phyloP scores from a whole-genome alignment of 2,888 invertebrate species.

The Tiphia femorata region DNA sequence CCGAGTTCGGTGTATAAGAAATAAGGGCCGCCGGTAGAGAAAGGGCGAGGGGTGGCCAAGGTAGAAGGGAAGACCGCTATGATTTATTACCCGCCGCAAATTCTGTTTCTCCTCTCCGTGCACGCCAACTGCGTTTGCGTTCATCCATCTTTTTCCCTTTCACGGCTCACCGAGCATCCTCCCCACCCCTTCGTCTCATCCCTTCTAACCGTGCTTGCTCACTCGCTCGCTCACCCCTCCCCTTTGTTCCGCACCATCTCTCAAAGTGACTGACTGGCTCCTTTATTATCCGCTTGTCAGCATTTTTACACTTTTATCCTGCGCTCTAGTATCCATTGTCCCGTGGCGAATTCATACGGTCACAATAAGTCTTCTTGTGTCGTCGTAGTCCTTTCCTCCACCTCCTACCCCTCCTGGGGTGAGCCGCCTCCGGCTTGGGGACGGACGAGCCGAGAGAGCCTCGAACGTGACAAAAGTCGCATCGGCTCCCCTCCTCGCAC shows the following conservation, averaged over 20 bases:
- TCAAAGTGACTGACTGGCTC: conserved; percentile 69
- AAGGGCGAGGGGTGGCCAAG: conserved; percentile 25
- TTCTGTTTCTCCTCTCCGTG: conserved; percentile 66
- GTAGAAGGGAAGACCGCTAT: conserved; percentile 59
- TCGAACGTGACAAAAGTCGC: conserved; percentile 1
- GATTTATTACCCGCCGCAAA: conserved; percentile 68
- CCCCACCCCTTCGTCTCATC: conserved; percentile 2
- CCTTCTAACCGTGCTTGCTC: too few relatives aligned
- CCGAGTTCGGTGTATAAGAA: conserved; percentile 32
- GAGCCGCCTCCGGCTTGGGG: too few relatives aligned
- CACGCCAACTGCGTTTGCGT: conserved; percentile 66
- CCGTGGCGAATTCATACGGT: conserved; percentile 45
- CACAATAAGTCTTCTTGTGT: conserved; percentile 43
- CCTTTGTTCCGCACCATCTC: conserved; percentile 66
- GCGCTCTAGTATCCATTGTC: conserved; percentile 54
- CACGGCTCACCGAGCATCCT: conserved; percentile 62
- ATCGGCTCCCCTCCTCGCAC: too few relatives aligned
- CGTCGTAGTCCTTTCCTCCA: too few relatives aligned
- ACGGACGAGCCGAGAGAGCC: not conserved
- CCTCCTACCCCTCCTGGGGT: too few relatives aligned
- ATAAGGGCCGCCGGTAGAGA: conserved; percentile 28
- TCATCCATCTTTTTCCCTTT: conserved; percentile 69
- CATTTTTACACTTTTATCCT: conserved; percentile 69
- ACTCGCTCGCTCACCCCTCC: conserved; percentile 31
- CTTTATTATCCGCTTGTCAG: conserved; percentile 69